Percentiles rank a stretch among this genome's conserved stretches.
Conservation (phyloP, 2,113 vertebrate genomes). For the Nematolebias whitei region DNA sequence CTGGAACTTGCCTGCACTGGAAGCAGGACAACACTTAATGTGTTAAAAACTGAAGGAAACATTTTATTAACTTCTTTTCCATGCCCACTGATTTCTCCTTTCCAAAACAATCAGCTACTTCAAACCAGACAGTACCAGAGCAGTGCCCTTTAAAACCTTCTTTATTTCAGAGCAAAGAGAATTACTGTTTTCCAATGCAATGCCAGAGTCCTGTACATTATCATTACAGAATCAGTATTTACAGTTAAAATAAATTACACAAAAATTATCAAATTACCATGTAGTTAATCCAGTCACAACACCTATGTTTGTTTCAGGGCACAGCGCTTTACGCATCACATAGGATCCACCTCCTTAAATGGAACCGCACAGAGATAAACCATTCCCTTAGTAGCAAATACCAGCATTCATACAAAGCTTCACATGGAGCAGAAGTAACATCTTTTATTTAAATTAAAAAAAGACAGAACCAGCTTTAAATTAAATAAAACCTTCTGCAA, state of each 20-base stretch:
- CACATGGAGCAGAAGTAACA: slow-evolving; percentile 25
- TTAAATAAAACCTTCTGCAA: slow-evolving; percentile 42
- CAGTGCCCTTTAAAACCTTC: slow-evolving; percentile 69
- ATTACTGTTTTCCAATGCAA: slow-evolving; percentile 68
- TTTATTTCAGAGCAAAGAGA: slow-evolving; percentile 79
- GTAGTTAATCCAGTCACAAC: slow-evolving; percentile 43
- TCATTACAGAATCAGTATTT: slow-evolving; percentile 75
- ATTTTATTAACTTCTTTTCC: slow-evolving; percentile 14
- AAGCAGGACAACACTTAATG: neutral
- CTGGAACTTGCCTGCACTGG: slow-evolving; percentile 9
- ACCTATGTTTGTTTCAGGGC: slow-evolving; percentile 51
- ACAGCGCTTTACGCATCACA: neutral
- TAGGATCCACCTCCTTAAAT: neutral
- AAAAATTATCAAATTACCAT: slow-evolving; percentile 60
- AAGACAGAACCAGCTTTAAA: slow-evolving; percentile 6
- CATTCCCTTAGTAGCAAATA: slow-evolving; percentile 20
- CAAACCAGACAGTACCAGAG: slow-evolving; percentile 39
- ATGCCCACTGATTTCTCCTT: neutral
- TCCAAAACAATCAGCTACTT: neutral
- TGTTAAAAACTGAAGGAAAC: neutral
- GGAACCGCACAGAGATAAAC: slow-evolving; percentile 16
- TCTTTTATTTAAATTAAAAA: slow-evolving; percentile 1
- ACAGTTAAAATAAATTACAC: slow-evolving; percentile 81
- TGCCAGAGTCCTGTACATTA: slow-evolving; percentile 64
- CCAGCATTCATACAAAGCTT: slow-evolving; percentile 54